Conservation (phyloP, 2,888 invertebrate species). For the Trachelus iudaicus region DNA sequence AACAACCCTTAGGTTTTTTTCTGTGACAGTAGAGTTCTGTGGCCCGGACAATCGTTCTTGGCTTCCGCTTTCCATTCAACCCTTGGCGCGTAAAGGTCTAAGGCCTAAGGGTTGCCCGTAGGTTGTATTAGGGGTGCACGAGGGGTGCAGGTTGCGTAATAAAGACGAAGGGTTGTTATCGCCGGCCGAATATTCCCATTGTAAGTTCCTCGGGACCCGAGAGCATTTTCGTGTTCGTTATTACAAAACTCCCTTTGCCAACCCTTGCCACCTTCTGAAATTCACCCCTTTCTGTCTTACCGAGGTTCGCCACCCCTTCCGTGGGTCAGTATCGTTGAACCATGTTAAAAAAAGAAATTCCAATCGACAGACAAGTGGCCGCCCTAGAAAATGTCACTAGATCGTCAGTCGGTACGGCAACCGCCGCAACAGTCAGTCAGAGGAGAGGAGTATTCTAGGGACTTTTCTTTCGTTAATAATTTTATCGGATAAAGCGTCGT, state of each 20-base stretch:
- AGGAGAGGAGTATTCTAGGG: not conserved
- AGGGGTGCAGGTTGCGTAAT: not conserved
- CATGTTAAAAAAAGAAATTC: not conserved
- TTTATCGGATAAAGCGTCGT: not conserved
- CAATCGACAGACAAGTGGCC: not conserved
- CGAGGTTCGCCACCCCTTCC: not conserved
- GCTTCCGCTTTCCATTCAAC: not conserved
- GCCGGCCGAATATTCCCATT: not conserved
- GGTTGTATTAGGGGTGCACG: not conserved
- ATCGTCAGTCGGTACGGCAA: not conserved
- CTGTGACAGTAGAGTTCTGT: not conserved
- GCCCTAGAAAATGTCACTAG: not conserved
- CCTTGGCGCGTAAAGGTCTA: not conserved
- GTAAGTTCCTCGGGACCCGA: not conserved
- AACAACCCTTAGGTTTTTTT: not conserved
- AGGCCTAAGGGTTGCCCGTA: not conserved
- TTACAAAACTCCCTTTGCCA: not conserved
- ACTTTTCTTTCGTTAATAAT: not conserved
- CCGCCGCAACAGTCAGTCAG: not conserved
- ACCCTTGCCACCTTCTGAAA: not conserved
- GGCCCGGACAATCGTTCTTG: not conserved
- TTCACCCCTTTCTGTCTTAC: not conserved
- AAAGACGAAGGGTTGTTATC: not conserved
- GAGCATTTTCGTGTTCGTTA: constrained; percentile 3
- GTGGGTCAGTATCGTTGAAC: not conserved